Evolutionary conservation across 2,113 vertebrate genomes (phyloP).

Genomic region (Nothocercus julius): DNA sequence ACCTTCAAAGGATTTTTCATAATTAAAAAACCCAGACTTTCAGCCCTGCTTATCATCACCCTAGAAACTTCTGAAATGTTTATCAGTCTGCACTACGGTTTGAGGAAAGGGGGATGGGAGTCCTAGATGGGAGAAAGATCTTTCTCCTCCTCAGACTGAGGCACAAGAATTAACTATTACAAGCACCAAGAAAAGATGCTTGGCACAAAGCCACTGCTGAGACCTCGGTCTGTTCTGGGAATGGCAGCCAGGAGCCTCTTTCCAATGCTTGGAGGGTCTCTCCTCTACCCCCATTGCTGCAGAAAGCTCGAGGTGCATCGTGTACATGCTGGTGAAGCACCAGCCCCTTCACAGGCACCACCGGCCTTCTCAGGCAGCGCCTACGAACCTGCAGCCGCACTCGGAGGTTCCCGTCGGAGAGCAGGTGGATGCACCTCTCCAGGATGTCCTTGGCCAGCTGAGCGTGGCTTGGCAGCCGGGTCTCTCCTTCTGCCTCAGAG

Average conservation of each 20-base stretch:
- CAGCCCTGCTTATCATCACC: slow-evolving; percentile 43
- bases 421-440: slow-evolving; percentile 90
- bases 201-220: background rate
- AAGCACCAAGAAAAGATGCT: background rate
- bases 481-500: slow-evolving; percentile 63
- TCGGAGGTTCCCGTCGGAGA: slow-evolving; percentile 81
- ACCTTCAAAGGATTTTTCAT: slow-evolving; percentile 65
- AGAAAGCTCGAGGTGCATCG: fast-evolving
- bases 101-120: slow-evolving; percentile 24
- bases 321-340: fast-evolving
- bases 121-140: background rate
- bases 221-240: background rate
- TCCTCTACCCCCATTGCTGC: background rate
- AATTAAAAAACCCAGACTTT: slow-evolving; percentile 17
- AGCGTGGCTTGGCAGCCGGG: slow-evolving; percentile 80
- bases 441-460: slow-evolving; percentile 84
- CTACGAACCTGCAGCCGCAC: slow-evolving; percentile 88
- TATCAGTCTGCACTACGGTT: background rate
- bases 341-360: background rate
- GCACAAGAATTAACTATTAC: background rate
- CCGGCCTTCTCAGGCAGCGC: fast-evolving
- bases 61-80: slow-evolving; percentile 30
- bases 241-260: background rate
- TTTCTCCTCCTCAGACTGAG: background rate
- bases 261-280: background rate